Evolutionary conservation across 1,140 invertebrate genomes (phyloP), one percentile per base, ranked within the genome.

Genomic region (Mamestra configurata): DNA sequence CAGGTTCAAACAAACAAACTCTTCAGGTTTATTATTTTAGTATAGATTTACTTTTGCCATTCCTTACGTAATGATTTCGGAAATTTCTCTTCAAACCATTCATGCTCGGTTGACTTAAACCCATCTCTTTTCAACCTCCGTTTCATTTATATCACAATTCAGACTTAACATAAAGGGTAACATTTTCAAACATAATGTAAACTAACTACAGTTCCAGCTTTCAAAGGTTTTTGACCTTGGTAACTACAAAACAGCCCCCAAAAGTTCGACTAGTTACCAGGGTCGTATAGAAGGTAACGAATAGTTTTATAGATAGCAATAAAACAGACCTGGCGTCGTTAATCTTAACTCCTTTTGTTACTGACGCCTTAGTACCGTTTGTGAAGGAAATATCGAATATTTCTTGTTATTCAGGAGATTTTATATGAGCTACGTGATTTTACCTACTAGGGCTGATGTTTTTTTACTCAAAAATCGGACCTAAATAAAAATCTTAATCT

Each of bases 251-350:
- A 35, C 31, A 18, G 31, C 27, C n/a, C 18, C 27, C 27, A 64
- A 37, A 64, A 37, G 35, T 64, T 18, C 59, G 11, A 8, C n/a
- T 8, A 22, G 11, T 55, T 55, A 55, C 22, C 18, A 55, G 22
- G 22, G 18, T 35, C 13, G 10, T 37, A 27, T 53, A 51, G 20
- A 70, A 70, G 6, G 66, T 70, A 51, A 53, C 68, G 22, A 24
- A 20, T 72, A 53, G 68, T 72, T 72, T 72, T 72, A 72, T 53
- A 72, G 68, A 72, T 53, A 55, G 27, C 68, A 72, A 53, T 53
- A 72, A 72, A 53, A 53, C 20, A 15, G 22, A 22, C 20, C 68
- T 37, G 27, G 3, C 13, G 31, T 37, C 59, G 59, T 64, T 64
- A 64, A 35, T 64, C 31, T 31, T 18, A 72, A 18, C 68, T 49